Conservation (phyloP, 2,888 invertebrate genomes). For the Apantesis nais region DNA sequence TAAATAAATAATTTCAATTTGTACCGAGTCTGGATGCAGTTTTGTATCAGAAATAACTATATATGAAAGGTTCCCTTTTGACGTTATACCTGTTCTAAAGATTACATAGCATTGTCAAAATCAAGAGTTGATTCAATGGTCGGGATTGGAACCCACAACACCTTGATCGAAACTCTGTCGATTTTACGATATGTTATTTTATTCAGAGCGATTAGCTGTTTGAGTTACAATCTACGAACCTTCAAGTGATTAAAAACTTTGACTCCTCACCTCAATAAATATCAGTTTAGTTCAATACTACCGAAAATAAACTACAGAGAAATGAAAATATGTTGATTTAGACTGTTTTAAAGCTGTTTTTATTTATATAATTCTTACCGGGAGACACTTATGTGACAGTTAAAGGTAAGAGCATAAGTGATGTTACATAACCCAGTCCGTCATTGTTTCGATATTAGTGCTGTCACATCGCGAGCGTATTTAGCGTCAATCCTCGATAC, state of each 20-base stretch:
- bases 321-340: neutral
- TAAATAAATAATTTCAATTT: neutral
- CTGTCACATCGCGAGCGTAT: slow-evolving; percentile 81
- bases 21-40: neutral
- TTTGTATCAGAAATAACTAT: too few species aligned
- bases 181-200: neutral
- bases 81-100: too few species aligned
- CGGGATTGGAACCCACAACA: too few species aligned
- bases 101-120: too few species aligned
- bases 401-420: slow-evolving; percentile 75
- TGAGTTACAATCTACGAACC: neutral
- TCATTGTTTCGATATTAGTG: slow-evolving; percentile 83
- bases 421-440: slow-evolving; percentile 76
- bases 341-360: neutral
- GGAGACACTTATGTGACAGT: slow-evolving; percentile 62
- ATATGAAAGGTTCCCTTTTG: too few species aligned
- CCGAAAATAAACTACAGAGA: neutral
- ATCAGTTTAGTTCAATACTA: too few species aligned
- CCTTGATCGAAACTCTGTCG: too few species aligned
- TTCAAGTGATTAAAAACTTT: neutral
- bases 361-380: slow-evolving; percentile 57
- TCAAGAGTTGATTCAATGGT: too few species aligned
- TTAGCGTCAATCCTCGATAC: slow-evolving; percentile 84
- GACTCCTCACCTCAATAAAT: too few species aligned
- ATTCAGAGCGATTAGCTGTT: neutral